phyloP scores from a whole-genome alignment of 2,113 vertebrate species.

The Dermatemys mawii region DNA sequence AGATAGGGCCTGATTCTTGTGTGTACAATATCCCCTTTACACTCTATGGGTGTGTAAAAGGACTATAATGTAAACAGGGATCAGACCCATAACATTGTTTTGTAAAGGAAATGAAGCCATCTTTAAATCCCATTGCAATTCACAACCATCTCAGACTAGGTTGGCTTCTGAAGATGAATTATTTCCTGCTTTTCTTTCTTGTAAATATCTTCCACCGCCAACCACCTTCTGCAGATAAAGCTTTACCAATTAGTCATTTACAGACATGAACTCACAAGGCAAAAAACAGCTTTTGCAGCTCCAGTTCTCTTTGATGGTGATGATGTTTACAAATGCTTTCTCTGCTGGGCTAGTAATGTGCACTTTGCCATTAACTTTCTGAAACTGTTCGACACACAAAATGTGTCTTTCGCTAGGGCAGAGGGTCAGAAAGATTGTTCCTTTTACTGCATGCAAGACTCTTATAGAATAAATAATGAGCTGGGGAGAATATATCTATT shows the following conservation, averaged over 20 bases:
- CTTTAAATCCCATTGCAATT: conserved; percentile 30
- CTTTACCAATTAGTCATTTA: conserved; percentile 78
- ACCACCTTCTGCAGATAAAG: conserved; percentile 77
- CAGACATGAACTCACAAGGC: conserved; percentile 74
- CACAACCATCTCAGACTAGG: background rate
- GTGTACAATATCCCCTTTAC: background rate
- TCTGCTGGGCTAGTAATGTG: conserved; percentile 67
- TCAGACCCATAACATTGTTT: background rate
- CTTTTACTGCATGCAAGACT: conserved; percentile 65
- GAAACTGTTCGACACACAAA: conserved; percentile 50
- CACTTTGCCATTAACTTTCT: conserved; percentile 73
- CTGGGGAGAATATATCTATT: background rate
- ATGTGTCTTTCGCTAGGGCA: conserved; percentile 62
- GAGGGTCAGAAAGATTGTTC: conserved; percentile 71
- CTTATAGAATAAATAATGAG: conserved; percentile 73
- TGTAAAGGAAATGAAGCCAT: background rate
- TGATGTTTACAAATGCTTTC: conserved; percentile 76
- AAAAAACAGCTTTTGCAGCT: conserved; percentile 72
- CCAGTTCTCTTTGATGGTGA: conserved; percentile 68
- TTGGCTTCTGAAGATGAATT: conserved; percentile 72
- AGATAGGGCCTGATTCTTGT: background rate
- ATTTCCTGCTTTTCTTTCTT: conserved; percentile 77
- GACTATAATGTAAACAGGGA: background rate
- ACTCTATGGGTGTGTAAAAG: background rate
- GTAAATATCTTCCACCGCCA: conserved; percentile 74